Conservation (phyloP, 2,113 vertebrate species). For the Proterorhinus semilunaris region DNA sequence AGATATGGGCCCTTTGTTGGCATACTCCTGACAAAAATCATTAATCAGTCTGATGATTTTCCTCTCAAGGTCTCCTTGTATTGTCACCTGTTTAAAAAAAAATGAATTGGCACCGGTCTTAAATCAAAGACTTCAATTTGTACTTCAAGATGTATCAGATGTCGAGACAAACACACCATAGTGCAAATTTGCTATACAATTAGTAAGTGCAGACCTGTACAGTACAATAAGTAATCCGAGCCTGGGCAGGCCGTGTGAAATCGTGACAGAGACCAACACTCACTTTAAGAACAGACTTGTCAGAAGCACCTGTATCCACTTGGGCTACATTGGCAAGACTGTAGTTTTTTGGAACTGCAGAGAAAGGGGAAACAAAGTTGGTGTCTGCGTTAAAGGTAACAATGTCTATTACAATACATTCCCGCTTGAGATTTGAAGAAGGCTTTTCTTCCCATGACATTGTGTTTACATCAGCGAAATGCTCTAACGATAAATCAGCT, state of each 20-base stretch:
- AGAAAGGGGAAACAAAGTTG: not conserved
- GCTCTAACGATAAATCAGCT: too few species aligned
- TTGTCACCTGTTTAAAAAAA: conserved; percentile 81
- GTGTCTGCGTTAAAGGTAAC: not conserved
- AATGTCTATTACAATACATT: not conserved
- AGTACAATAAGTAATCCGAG: too few species aligned
- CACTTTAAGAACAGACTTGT: conserved; percentile 93
- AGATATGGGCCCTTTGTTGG: conserved; percentile 87
- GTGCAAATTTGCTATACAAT: not conserved
- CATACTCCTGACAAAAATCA: conserved; percentile 86
- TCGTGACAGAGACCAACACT: conserved; percentile 19
- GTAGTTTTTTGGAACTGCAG: conserved; percentile 92
- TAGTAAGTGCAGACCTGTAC: too few species aligned
- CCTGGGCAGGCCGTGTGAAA: not conserved
- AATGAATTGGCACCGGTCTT: not conserved
- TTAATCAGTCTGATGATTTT: conserved; percentile 92
- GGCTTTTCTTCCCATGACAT: not conserved
- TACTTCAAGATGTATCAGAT: not conserved
- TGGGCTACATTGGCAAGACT: conserved; percentile 82
- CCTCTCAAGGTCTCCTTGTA: conserved; percentile 89
- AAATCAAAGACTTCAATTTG: too few species aligned
- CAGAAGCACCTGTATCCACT: conserved; percentile 78
- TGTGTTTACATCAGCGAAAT: not conserved
- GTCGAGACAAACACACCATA: not conserved
- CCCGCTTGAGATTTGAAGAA: not conserved